phyloP scores from a whole-genome alignment of 2,888 invertebrate species.

The Steinernema scapterisci region DNA sequence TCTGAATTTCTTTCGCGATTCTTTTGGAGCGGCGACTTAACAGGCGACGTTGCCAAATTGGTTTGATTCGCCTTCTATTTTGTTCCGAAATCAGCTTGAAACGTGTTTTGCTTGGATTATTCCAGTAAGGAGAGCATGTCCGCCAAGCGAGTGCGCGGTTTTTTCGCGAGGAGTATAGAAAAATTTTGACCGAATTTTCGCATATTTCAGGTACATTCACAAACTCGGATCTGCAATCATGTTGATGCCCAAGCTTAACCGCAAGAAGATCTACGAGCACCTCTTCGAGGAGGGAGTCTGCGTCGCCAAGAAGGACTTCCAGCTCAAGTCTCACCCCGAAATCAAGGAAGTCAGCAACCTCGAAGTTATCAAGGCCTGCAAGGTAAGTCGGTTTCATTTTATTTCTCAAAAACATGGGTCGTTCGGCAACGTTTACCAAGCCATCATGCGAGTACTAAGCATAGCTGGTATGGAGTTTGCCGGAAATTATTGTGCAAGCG shows the following conservation, averaged over 20 bases:
- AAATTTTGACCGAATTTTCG: too few species aligned
- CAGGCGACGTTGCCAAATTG: too few species aligned
- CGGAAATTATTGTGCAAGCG: not conserved
- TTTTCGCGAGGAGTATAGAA: too few species aligned
- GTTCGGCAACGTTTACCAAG: constrained; percentile 23
- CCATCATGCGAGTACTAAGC: constrained; percentile 32
- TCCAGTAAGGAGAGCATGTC: too few species aligned
- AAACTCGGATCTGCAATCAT: constrained; percentile 71
- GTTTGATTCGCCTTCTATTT: too few species aligned
- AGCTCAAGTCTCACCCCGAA: constrained; percentile 95
- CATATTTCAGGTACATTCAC: not conserved
- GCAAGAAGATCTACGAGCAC: constrained; percentile 93
- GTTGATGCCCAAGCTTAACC: constrained; percentile 99
- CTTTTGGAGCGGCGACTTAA: too few species aligned
- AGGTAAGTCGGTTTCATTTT: constrained; percentile 71
- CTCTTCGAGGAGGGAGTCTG: constrained; percentile 85
- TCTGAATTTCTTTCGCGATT: too few species aligned
- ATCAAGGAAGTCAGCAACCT: constrained; percentile 92
- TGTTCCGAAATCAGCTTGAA: too few species aligned
- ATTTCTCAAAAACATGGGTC: not conserved
- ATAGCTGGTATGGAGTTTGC: constrained; percentile 28
- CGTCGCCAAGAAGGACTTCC: constrained; percentile 98
- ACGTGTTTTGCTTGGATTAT: too few species aligned
- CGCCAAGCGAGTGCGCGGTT: too few species aligned
- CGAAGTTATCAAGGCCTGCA: constrained; percentile 96